phyloP scores from a whole-genome alignment of 2,113 vertebrate genomes.

The Stercorarius parasiticus region DNA sequence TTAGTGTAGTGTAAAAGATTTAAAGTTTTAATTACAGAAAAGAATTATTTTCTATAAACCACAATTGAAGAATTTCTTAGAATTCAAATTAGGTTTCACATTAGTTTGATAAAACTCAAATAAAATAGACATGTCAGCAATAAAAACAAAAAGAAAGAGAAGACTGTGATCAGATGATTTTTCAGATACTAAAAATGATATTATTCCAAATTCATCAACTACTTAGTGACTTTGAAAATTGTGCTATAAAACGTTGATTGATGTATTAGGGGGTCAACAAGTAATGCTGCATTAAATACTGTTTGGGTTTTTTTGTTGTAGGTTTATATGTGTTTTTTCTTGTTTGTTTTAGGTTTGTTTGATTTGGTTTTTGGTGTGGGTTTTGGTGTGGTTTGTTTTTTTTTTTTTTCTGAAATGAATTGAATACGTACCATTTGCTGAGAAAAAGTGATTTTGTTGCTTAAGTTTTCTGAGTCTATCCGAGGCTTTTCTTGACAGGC shows the following conservation, averaged over 20 bases:
- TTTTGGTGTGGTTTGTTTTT: background rate
- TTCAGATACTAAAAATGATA: background rate
- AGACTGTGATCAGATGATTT: background rate
- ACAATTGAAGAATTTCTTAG: background rate
- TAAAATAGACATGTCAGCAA: background rate
- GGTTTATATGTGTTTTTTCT: background rate
- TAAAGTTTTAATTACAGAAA: background rate
- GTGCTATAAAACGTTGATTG: background rate
- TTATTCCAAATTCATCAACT: background rate
- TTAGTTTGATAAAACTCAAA: background rate
- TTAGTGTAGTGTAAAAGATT: background rate
- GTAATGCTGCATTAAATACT: background rate
- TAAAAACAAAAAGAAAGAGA: background rate
- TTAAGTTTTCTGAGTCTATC: background rate
- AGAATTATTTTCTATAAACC: background rate
- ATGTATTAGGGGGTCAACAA: background rate
- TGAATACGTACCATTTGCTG: background rate
- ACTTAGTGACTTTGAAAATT: background rate
- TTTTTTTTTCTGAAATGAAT: background rate
- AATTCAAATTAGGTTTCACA: background rate
- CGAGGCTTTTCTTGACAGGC: background rate
- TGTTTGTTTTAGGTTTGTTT: background rate
- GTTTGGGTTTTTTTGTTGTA: too few relatives aligned
- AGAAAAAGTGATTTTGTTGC: background rate
- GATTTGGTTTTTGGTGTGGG: too few relatives aligned